Conservation (phyloP, 1,140 invertebrate species). For the Drosophila sturtevanti region DNA sequence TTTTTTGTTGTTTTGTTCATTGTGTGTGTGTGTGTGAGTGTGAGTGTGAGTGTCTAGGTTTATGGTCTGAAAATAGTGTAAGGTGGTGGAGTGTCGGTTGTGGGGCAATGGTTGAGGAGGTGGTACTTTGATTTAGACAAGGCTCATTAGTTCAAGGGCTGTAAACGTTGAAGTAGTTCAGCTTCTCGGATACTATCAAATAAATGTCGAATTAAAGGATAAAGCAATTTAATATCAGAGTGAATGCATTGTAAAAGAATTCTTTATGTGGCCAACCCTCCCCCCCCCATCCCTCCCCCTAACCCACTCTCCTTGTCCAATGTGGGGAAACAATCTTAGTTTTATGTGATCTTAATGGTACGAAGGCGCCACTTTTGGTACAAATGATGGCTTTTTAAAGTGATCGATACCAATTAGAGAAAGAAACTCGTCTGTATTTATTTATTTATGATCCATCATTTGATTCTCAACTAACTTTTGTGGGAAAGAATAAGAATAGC, state of each 20-base stretch:
- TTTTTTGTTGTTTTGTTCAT: slow-evolving; percentile 13
- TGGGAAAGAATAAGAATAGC: too few relatives aligned
- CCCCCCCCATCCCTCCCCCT: too few relatives aligned
- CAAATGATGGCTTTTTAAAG: too few relatives aligned
- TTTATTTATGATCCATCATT: too few relatives aligned
- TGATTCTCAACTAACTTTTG: too few relatives aligned
- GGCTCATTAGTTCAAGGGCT: slow-evolving; percentile 56
- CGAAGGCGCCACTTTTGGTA: too few relatives aligned
- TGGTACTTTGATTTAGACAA: slow-evolving; percentile 34
- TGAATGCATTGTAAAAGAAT: not conserved
- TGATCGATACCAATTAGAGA: too few relatives aligned
- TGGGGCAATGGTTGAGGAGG: not conserved
- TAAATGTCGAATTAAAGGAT: slow-evolving; percentile 1
- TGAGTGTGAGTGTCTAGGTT: slow-evolving; percentile 6
- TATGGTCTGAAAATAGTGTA: slow-evolving; percentile 12
- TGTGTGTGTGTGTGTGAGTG: slow-evolving; percentile 22
- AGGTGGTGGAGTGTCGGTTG: not conserved
- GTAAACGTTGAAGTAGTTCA: slow-evolving; percentile 39
- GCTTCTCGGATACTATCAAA: slow-evolving; percentile 14
- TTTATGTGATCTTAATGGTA: too few relatives aligned
- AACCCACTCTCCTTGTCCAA: too few relatives aligned
- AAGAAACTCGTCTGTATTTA: too few relatives aligned
- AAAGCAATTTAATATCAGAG: not conserved
- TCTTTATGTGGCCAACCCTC: not conserved
- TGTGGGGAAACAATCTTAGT: too few relatives aligned